A percentile compares a stretch with the other conserved stretches of the same genome.
These are phyloP conservation scores for Diprion similis DNA, from an alignment of 1,140 invertebrate species.

Conservation along the genomic window DNA sequence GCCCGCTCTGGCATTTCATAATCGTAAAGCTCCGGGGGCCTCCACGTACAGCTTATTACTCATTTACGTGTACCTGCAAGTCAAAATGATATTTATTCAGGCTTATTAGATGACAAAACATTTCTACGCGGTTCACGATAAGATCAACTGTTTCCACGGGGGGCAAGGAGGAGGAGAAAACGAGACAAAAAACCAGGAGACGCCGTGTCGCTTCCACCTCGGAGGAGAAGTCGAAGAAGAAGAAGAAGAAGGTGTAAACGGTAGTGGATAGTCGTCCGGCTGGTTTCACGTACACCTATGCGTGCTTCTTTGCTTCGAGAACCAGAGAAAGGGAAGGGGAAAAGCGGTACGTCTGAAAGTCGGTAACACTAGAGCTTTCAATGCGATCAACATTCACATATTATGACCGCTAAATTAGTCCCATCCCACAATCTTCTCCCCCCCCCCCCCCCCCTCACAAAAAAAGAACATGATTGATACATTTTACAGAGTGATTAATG, in stretches of 20 bases:
- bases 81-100: neutral
- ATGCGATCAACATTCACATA: slow-evolving; percentile 7
- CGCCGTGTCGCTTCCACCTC: neutral
- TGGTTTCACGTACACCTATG: neutral
- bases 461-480: neutral
- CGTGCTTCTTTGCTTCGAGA: neutral
- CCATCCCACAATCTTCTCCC: neutral
- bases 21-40: no score
- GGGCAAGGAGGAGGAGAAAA: neutral
- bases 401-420: neutral
- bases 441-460: neutral
- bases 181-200: neutral
- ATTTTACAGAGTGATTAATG: neutral
- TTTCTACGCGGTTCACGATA: neutral
- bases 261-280: neutral
- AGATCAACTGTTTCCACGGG: neutral
- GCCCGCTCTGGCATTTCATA: no score
- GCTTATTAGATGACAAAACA: slow-evolving; percentile 6
- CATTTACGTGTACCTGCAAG: no score
- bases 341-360: slow-evolving; percentile 2
- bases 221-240: neutral
- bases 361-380: slow-evolving; percentile 1
- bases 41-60: no score
- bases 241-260: slow-evolving; percentile 7
- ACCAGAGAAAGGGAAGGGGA: neutral